Evolutionary conservation across 92 coral and sea anemone genomes (phyloP).

Genomic region (Porites cylindrica): DNA sequence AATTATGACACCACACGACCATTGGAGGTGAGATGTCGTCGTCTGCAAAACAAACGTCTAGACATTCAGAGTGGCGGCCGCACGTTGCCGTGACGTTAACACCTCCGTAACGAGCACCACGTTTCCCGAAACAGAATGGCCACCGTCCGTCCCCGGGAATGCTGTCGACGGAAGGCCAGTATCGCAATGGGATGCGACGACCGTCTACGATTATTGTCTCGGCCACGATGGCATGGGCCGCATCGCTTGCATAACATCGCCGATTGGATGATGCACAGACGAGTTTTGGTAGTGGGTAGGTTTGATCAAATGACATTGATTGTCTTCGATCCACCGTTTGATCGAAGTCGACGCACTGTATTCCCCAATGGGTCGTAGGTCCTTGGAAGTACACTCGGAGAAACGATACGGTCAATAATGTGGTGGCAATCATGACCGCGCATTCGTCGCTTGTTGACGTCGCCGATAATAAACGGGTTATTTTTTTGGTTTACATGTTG

Average conservation of each 20-base stretch:
- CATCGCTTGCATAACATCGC: slow-evolving; percentile 15
- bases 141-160: slow-evolving; percentile 13
- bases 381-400: slow-evolving; percentile 13
- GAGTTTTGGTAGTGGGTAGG: neutral
- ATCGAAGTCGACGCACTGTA: slow-evolving; percentile 23
- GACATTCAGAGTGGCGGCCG: neutral
- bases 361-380: slow-evolving; percentile 1
- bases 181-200: neutral
- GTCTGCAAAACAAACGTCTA: slow-evolving; percentile 9
- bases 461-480: neutral
- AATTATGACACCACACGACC: neutral
- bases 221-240: neutral
- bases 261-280: neutral
- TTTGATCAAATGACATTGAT: neutral
- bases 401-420: neutral
- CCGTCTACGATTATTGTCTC: neutral
- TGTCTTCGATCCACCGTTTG: neutral
- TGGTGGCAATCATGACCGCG: neutral
- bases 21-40: neutral
- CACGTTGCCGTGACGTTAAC: slow-evolving; percentile 4
- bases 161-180: neutral
- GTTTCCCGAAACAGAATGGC: neutral
- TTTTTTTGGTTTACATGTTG: too few relatives aligned
- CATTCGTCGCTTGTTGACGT: neutral
- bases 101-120: neutral